Base-by-base conservation (phyloP, 2,888 invertebrate genomes). In the Phalera bucephala region DNA sequence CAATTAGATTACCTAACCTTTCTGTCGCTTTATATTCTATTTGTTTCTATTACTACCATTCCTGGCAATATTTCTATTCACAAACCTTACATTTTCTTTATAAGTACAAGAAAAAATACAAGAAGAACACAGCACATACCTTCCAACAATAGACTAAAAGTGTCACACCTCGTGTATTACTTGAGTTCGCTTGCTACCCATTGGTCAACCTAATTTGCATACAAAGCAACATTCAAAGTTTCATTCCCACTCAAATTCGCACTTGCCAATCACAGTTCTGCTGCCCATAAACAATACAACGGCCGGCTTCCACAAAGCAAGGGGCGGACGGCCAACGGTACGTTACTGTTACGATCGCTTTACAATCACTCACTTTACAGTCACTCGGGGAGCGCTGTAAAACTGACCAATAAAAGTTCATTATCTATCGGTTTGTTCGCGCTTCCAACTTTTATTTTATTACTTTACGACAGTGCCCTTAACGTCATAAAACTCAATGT, bases 361-460 rank as follows among this genome's bases (percentile, higher is more conserved):
- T 17, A 57, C 60, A 68, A 64, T 60, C 48, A 52, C 43, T 46
- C 69, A 63, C 56, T 77, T 83, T 80, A 87, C 81, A 77, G 72
- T 79, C 80, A 75, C 72, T 72, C 72, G 62, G 89, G 86, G 89
- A 79, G 70, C 57, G 71, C 58, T 76, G 79, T 88, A 88, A 87
- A 87, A 80, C 80, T 90, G 90, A 89, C 90, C 90, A 89, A 89
- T 90, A 90, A 90, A 90, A 88, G 75, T 86, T 83, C 87, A 90
- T 90, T 88, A 88, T 84, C 82, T 81, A 85, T 88, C 71, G 86
- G 80, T 76, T 84, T 80, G 86, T 85, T 85, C 81, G 72, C 79
- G 75, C 80, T 82, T 72, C 84, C 78, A 86, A 86, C 85, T 87
- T 84, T 78, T 77, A 83, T 81, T 84, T 86, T 88, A 89, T 88